These are phyloP conservation scores for Montipora foliosa DNA, from an alignment of 64 coral and sea anemone genomes.

Conservation along the genomic window DNA sequence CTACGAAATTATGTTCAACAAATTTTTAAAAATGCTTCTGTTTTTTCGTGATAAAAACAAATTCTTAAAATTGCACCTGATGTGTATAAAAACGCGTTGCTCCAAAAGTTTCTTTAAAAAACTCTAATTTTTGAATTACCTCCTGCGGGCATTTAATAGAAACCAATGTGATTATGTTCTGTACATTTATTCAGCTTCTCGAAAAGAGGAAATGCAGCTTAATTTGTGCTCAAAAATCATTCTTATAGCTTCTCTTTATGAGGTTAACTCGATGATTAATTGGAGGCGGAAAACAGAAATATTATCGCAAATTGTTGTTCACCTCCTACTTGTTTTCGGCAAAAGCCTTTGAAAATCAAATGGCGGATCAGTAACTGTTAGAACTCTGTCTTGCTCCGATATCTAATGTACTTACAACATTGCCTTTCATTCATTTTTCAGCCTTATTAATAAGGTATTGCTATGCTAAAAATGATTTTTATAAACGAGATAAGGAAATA, in stretches of 20 bases:
- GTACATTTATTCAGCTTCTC: neutral
- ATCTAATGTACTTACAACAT: no score
- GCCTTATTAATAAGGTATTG: neutral
- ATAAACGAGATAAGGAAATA: conserved; percentile 25
- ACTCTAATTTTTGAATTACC: no score
- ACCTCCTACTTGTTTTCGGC: no score
- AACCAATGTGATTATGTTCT: neutral
- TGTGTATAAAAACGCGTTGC: no score
- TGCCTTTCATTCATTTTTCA: neutral
- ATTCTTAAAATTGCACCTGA: no score
- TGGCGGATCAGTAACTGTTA: no score
- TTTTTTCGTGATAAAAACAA: no score
- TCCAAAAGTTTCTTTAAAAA: no score
- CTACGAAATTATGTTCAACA: neutral
- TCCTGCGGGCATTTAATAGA: no score
- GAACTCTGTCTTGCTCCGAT: no score
- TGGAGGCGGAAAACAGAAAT: neutral
- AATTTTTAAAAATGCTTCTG: no score
- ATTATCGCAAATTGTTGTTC: neutral
- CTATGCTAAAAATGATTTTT: neutral
- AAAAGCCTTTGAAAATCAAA: no score
- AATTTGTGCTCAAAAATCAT: neutral
- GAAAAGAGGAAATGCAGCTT: neutral
- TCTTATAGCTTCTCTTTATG: neutral
- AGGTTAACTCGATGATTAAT: neutral